Evolutionary conservation across 35 echinoderm and acorn worm genomes (phyloP), one percentile per base, ranked within the genome.

Genomic region (Acanthaster planci): DNA sequence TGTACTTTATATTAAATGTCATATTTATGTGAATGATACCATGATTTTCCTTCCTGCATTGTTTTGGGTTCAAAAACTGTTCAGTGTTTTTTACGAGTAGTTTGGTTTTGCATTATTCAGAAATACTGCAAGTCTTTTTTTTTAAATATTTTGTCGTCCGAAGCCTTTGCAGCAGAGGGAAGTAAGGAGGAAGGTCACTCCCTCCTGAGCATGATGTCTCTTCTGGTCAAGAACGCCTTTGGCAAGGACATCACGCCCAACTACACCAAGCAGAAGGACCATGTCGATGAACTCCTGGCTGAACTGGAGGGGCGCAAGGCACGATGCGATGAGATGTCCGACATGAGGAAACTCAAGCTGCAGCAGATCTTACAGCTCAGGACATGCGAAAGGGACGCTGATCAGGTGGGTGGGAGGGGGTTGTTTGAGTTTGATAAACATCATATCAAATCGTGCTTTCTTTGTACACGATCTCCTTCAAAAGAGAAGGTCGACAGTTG

Each of bases 231-330:
- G 54, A 93, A 97, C 82, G 88, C 95, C 39, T 93, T 97, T 26
- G 95, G 95, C 12, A 78, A 86, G 50, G 95, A 97, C 78, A 91
- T 93, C 84, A 97, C 95, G 37, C 95, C 95, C 17, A 76, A 97
- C 88, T 90, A 80, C 40, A 55, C 52, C 27, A 77, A 32, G 5
- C 84, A 85, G 26, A 89, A 84, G 76, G 92, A 37, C 1, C 92
- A 93, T 32, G 87, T 93, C 9, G 86, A 88, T 39, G 47, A 84
- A 15, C 51, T 90, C 14, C 50, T 97, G 40, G 88, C 92, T 4
- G 92, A 93, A 60, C 55, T 97, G 1, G 84, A 88, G n/a, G 92
- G 88, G 17, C 84, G 92, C 31, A 86, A 86, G 55, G 59, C 72
- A 0, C 54, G 38, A 12, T 81, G 88, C 51, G 79, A 92, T 29